These are phyloP conservation scores for Deroplatys truncata DNA, from an alignment of 2,888 invertebrate genomes.

Conservation along the genomic window DNA sequence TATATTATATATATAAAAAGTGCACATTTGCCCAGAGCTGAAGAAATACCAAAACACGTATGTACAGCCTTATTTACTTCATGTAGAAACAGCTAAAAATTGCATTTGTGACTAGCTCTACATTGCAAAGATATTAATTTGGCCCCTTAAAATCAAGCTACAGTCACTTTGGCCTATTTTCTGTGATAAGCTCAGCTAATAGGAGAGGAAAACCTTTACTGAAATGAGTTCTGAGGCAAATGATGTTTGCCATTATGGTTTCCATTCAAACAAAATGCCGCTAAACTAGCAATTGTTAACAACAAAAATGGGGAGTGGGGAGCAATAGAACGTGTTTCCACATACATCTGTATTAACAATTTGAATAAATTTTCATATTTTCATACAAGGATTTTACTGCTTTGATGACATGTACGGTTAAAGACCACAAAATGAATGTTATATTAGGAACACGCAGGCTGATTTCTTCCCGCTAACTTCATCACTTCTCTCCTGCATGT, in stretches of 20 bases:
- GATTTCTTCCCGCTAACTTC: neutral
- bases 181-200: neutral
- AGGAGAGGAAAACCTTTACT: neutral
- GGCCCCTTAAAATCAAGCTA: constrained; percentile 12
- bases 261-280: neutral
- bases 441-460: neutral
- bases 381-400: neutral
- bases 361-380: neutral
- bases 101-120: constrained; percentile 8
- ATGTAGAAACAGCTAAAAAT: neutral
- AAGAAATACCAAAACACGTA: neutral
- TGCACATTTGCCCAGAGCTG: neutral
- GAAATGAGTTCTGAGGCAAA: neutral
- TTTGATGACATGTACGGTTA: neutral
- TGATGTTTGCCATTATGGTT: no score
- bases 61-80: neutral
- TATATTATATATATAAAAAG: neutral
- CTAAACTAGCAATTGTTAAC: neutral
- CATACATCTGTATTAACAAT: neutral
- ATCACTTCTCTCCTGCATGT: neutral
- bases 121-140: neutral
- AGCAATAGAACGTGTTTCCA: neutral
- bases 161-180: neutral
- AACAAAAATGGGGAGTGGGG: neutral
- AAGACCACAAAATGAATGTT: neutral